phyloP scores from a whole-genome alignment of 2,888 invertebrate genomes.

The Caenorhabditis sinica region DNA sequence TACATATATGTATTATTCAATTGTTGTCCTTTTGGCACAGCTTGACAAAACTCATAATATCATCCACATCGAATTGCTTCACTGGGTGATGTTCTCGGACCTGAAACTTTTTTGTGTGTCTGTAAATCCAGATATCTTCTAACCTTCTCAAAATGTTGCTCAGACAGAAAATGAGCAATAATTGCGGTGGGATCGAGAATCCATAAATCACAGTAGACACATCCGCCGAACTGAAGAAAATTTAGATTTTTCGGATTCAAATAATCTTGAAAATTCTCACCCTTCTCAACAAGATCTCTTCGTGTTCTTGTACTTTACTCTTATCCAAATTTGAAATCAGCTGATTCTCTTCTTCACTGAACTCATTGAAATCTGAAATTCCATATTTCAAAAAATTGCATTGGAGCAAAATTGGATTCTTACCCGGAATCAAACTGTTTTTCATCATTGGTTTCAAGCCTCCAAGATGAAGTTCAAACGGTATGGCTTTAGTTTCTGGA shows the following conservation, averaged over 20 bases:
- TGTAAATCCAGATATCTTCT: not conserved
- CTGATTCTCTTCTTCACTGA: not conserved
- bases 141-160: not conserved
- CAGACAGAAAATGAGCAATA: not conserved
- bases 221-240: conserved; percentile 7
- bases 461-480: not conserved
- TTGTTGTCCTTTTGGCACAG: too few species aligned
- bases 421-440: not conserved
- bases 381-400: not conserved
- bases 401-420: not conserved
- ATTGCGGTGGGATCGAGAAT: not conserved
- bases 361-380: not conserved
- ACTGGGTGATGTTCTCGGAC: not conserved
- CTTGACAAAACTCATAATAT: not conserved
- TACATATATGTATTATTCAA: too few species aligned
- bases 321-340: conserved; percentile 5
- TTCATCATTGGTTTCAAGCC: not conserved
- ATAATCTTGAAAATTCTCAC: not conserved
- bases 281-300: not conserved
- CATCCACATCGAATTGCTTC: not conserved
- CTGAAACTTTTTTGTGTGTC: not conserved
- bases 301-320: not conserved
- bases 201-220: not conserved
- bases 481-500: not conserved
- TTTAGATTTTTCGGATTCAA: not conserved